Conservation (phyloP, 2,113 vertebrate genomes). For the Peromyscus californicus region DNA sequence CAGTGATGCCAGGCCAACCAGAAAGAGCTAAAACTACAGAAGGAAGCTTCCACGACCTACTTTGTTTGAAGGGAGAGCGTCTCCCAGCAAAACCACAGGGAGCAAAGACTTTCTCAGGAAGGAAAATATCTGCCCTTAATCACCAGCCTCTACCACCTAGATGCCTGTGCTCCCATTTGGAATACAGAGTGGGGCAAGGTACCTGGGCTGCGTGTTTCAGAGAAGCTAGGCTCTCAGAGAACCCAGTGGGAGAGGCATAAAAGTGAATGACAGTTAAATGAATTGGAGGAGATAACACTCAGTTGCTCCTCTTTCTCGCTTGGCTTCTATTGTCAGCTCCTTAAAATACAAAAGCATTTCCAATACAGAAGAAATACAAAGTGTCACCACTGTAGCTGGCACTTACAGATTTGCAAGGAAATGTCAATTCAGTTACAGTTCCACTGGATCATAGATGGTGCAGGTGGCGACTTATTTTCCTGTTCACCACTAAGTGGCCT, state of each 20-base stretch:
- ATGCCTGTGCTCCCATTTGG: background rate
- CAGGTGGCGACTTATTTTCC: background rate
- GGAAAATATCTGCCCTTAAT: background rate
- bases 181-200: background rate
- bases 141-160: background rate
- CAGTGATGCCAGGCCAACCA: background rate
- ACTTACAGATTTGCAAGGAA: background rate
- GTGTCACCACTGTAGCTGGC: no score
- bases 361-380: background rate
- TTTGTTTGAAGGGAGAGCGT: background rate
- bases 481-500: background rate
- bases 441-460: background rate
- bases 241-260: no score
- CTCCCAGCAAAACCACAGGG: background rate
- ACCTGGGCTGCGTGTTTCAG: accelerated
- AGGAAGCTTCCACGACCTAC: background rate
- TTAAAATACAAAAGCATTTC: background rate
- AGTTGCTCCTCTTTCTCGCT: background rate
- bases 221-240: background rate
- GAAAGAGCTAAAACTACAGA: background rate
- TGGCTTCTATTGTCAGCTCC: background rate
- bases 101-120: background rate
- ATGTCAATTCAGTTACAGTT: background rate
- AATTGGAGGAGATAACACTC: background rate
- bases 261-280: background rate